Conservation (phyloP, 1,140 invertebrate genomes). For the Lucilia sericata region DNA sequence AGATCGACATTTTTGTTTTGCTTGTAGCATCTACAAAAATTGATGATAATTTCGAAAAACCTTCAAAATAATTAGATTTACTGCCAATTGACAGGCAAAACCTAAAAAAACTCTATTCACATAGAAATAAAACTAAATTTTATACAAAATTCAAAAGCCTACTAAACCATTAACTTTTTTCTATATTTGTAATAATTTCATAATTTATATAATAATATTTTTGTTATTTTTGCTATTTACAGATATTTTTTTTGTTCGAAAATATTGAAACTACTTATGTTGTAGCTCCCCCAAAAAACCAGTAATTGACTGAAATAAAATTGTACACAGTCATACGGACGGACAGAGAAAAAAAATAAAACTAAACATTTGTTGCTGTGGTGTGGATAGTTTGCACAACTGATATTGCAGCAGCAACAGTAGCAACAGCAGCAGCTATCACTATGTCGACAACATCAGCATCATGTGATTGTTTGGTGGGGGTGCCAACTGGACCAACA, state of each 20-base stretch:
- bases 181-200: too few relatives aligned
- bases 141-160: too few relatives aligned
- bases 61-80: too few relatives aligned
- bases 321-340: not conserved
- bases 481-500: slow-evolving; percentile 79
- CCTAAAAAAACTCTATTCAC: too few relatives aligned
- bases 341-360: not conserved
- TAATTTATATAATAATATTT: too few relatives aligned
- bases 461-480: slow-evolving; percentile 79
- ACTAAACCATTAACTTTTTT: too few relatives aligned
- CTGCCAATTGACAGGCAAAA: too few relatives aligned
- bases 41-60: too few relatives aligned
- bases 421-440: too few relatives aligned
- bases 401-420: not conserved
- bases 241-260: not conserved
- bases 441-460: slow-evolving; percentile 48
- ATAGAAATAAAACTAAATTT: too few relatives aligned
- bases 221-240: not conserved
- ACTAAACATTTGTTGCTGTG: slow-evolving; percentile 10
- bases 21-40: too few relatives aligned
- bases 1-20: too few relatives aligned
- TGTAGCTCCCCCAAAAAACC: not conserved
- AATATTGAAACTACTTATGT: not conserved
- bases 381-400: not conserved
- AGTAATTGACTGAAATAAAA: not conserved